phyloP scores from a whole-genome alignment of 2,888 invertebrate species.

The Piscicola geometra region DNA sequence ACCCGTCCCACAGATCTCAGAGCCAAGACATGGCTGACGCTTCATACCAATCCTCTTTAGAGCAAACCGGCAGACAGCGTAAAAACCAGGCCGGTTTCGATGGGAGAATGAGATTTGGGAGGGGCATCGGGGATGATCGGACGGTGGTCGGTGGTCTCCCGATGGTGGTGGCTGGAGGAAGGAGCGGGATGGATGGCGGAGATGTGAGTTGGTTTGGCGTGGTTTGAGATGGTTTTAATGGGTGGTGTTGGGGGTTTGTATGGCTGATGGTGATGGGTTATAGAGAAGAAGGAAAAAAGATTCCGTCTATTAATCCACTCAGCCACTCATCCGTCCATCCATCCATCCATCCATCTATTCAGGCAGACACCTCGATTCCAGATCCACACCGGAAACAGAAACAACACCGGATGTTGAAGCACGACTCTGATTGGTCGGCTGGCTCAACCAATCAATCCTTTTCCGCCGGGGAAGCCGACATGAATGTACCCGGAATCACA shows the following conservation, averaged over 20 bases:
- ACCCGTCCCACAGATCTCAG: constrained; percentile 14
- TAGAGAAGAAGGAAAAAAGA: too few species aligned
- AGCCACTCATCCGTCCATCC: too few species aligned
- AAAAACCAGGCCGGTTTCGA: neutral
- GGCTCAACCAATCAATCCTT: constrained; percentile 30
- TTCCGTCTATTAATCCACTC: too few species aligned
- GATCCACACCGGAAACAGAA: constrained; percentile 33
- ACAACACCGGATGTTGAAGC: constrained; percentile 13
- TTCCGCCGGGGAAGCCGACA: constrained; percentile 34
- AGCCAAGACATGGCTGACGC: constrained; percentile 25
- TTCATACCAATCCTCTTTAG: neutral
- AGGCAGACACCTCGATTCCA: constrained; percentile 14
- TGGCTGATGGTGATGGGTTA: too few species aligned
- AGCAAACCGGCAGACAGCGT: neutral
- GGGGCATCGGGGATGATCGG: constrained; percentile 5
- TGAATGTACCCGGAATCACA: constrained; percentile 27
- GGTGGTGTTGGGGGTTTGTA: too few species aligned
- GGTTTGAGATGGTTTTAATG: too few species aligned
- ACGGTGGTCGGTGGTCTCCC: constrained; percentile 2
- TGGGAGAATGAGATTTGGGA: neutral
- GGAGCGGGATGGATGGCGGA: too few species aligned
- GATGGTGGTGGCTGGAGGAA: neutral
- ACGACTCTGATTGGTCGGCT: constrained; percentile 21
- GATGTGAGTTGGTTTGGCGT: too few species aligned
- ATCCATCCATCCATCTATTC: too few species aligned